Evolutionary conservation across 2,113 vertebrate genomes (phyloP).

Genomic region (Mormoops blainvillei): DNA sequence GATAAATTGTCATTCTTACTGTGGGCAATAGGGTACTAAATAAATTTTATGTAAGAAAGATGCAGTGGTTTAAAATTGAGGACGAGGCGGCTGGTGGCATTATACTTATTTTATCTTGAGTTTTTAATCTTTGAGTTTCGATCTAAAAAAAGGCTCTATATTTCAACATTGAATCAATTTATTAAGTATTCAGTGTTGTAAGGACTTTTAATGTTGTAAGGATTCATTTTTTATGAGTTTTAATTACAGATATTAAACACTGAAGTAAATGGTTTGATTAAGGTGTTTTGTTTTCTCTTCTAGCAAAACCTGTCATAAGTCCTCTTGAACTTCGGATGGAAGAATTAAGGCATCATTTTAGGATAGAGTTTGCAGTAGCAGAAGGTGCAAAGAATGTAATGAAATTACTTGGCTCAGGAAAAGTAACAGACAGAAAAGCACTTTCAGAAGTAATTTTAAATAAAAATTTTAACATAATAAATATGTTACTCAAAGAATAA

Average conservation of each 20-base stretch:
- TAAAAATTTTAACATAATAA: slow-evolving; percentile 51
- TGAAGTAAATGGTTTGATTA: slow-evolving; percentile 51
- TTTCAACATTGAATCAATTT: slow-evolving; percentile 17
- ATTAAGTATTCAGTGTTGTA: slow-evolving; percentile 2
- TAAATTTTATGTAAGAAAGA: neutral
- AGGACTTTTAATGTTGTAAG: neutral
- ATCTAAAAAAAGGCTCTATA: neutral
- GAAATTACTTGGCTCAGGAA: slow-evolving; percentile 96
- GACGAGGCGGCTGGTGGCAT: neutral
- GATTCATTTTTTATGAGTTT: slow-evolving; percentile 36
- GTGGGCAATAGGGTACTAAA: neutral
- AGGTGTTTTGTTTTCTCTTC: slow-evolving; percentile 57
- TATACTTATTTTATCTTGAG: neutral
- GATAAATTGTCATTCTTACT: slow-evolving; percentile 64
- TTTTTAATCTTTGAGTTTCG: neutral
- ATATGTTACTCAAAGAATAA: slow-evolving; percentile 13
- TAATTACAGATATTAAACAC: slow-evolving; percentile 34
- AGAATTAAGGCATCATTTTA: slow-evolving; percentile 96
- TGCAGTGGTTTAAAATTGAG: slow-evolving; percentile 2
- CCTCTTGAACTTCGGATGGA: slow-evolving; percentile 98
- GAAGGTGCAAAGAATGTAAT: slow-evolving; percentile 99
- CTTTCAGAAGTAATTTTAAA: slow-evolving; percentile 92
- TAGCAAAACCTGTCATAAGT: slow-evolving; percentile 96
- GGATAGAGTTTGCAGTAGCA: slow-evolving; percentile 97
- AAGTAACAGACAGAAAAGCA: slow-evolving; percentile 96